Percentiles rank a stretch among this genome's conserved stretches.
These are phyloP conservation scores for Saccostrea glomerata DNA, from an alignment of 1,140 invertebrate species.

Conservation along the genomic window DNA sequence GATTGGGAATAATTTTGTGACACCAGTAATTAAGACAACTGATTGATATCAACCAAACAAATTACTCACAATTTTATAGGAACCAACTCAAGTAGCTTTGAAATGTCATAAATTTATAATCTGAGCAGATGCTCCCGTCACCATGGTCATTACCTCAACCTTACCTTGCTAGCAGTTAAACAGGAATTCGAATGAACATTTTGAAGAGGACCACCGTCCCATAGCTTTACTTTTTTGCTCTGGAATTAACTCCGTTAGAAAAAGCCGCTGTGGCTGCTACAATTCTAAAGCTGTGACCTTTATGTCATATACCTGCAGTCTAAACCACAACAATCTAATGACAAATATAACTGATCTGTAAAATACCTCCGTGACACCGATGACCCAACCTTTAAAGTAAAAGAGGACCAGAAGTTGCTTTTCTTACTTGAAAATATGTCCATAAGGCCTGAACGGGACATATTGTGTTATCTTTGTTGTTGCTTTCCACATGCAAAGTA, in stretches of 20 bases:
- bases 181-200: conserved; percentile 41
- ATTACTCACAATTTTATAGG: neutral
- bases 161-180: neutral
- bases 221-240: neutral
- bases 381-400: too few species aligned
- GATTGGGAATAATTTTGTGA: neutral
- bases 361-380: too few species aligned
- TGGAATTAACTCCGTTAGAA: too few species aligned
- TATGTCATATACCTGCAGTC: conserved; percentile 9
- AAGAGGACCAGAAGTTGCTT: conserved; percentile 18
- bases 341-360: conserved; percentile 3
- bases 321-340: conserved; percentile 1
- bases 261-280: too few species aligned
- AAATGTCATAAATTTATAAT: neutral
- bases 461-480: too few species aligned
- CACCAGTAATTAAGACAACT: too few species aligned
- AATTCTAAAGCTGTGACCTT: neutral
- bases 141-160: neutral
- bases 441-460: too few species aligned
- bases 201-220: conserved; percentile 26
- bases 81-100: neutral
- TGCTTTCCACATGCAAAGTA: too few species aligned
- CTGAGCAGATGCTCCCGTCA: neutral
- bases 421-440: neutral
- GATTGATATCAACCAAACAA: neutral